Evolutionary conservation across 2,888 invertebrate species (phyloP), one percentile per base, ranked within the genome.

Genomic region (Aphodius sticticus): DNA sequence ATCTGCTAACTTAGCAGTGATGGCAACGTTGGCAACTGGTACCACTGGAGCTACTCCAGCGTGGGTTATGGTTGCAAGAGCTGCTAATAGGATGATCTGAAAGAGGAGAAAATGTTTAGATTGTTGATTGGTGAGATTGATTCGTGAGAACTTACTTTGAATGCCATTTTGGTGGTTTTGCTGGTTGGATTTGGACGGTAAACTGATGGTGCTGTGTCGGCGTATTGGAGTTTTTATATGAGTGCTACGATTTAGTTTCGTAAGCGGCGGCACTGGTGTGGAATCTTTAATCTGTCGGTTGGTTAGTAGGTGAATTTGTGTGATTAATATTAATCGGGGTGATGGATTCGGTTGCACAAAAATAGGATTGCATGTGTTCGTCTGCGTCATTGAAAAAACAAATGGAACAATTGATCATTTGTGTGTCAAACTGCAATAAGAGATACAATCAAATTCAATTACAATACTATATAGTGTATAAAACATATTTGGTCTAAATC

Each of bases 1-100:
- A 7, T 91, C 91, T 0, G 90, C 89, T 1, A 90, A 89, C 26
- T 87, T 89, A 0, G 85, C 86, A 3, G 88, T 81, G 16, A 85
- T 83, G 15, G 88, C 89, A 82, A 90, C 77, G 6, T 70, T 77
- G 6, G 81, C 81, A 2, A 82, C 82, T 9, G 84, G 83, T 16
- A 83, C 82, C 26, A 82, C 84, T n/a, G 83, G 82, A 76, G 86
- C 85, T 79, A 85, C 83, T 9, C 53, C 53, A 53, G 53, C 53
- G 53, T 53, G 7, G 53, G 53, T 53, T 1, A 53, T 5, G 53
- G 53, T 5, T 53, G 12, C 53, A 71, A 86, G 76, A 72, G 85
- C 85, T 76, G 84, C 84, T 79, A 87, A 79, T 37, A 85, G 69
- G 36, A 85, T 81, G 80, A 85, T 82, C 86, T 86, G 83, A 6